Evolutionary conservation across 2,888 invertebrate genomes (phyloP).

Genomic region (Furcula furcula): DNA sequence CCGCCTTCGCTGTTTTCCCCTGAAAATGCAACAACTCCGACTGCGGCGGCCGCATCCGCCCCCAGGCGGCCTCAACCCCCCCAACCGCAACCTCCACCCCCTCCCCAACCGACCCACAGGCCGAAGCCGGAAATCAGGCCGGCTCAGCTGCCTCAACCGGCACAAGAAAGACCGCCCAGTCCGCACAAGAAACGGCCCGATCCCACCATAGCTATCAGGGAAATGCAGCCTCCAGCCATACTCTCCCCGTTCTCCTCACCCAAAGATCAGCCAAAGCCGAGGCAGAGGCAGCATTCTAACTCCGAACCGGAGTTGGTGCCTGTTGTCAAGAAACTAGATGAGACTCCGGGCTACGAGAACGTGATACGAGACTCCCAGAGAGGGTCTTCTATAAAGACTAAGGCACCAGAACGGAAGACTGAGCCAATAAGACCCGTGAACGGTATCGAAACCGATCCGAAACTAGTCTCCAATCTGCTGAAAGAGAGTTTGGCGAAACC

Average conservation of each 20-base stretch:
- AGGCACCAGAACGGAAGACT: conserved; percentile 63
- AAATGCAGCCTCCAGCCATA: conserved; percentile 68
- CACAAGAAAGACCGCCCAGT: conserved; percentile 46
- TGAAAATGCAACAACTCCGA: conserved; percentile 79
- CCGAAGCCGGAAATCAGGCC: conserved; percentile 41
- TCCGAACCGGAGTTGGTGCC: conserved; percentile 84
- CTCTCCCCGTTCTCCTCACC: conserved; percentile 75
- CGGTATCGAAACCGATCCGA: conserved; percentile 87
- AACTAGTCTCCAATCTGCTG: conserved; percentile 85
- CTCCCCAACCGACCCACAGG: conserved; percentile 47
- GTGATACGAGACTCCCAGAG: conserved; percentile 80
- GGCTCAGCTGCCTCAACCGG: conserved; percentile 33
- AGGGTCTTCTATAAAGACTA: conserved; percentile 48
- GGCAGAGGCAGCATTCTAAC: conserved; percentile 66
- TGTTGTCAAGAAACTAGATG: conserved; percentile 83
- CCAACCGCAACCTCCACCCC: conserved; percentile 33
- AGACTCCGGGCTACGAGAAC: conserved; percentile 83
- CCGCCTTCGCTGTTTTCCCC: conserved; percentile 85
- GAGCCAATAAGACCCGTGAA: conserved; percentile 70
- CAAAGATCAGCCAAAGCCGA: conserved; percentile 48
- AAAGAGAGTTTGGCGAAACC: conserved; percentile 84
- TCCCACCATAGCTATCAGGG: conserved; percentile 54
- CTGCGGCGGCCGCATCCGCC: conserved; percentile 61
- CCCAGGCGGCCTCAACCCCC: conserved; percentile 49
- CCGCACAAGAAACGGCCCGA: conserved; percentile 61